These are phyloP conservation scores for Pararge aegeria DNA, from an alignment of 1,140 invertebrate genomes.

Conservation along the genomic window DNA sequence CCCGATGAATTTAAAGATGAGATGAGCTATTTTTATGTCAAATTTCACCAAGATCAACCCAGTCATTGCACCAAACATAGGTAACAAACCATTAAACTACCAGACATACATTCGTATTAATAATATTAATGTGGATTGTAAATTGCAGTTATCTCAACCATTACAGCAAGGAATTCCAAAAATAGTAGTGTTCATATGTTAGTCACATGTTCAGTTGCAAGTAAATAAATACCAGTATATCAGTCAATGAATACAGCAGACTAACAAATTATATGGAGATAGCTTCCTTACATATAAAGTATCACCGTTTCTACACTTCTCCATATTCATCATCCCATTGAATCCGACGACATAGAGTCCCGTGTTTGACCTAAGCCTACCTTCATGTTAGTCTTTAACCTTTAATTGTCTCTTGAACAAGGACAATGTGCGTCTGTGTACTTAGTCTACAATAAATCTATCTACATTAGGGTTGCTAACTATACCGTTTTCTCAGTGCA, in stretches of 20 bases:
- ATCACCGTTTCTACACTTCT: slow-evolving; percentile 10
- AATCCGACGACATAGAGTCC: slow-evolving; percentile 6
- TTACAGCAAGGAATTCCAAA: not conserved
- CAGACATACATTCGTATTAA: too few species aligned
- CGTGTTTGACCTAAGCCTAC: slow-evolving; percentile 19
- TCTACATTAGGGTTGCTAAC: not conserved
- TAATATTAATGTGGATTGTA: too few species aligned
- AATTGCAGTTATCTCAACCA: not conserved
- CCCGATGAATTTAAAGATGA: too few species aligned
- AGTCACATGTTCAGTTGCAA: not conserved
- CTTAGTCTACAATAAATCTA: slow-evolving; percentile 35
- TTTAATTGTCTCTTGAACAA: slow-evolving; percentile 30
- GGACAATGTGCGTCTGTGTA: slow-evolving; percentile 33
- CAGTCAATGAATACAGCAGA: not conserved
- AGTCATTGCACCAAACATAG: too few species aligned
- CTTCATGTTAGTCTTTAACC: slow-evolving; percentile 28
- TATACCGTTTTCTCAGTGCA: not conserved
- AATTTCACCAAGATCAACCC: too few species aligned
- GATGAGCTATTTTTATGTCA: too few species aligned
- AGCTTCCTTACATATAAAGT: slow-evolving; percentile 8
- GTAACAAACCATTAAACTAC: too few species aligned
- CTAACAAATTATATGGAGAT: slow-evolving; percentile 1
- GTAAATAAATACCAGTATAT: not conserved
- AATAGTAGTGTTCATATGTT: not conserved
- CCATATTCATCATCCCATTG: slow-evolving; percentile 13